Base-by-base conservation (phyloP, 1,140 invertebrate species). In the Drosophila quadrilineata region DNA sequence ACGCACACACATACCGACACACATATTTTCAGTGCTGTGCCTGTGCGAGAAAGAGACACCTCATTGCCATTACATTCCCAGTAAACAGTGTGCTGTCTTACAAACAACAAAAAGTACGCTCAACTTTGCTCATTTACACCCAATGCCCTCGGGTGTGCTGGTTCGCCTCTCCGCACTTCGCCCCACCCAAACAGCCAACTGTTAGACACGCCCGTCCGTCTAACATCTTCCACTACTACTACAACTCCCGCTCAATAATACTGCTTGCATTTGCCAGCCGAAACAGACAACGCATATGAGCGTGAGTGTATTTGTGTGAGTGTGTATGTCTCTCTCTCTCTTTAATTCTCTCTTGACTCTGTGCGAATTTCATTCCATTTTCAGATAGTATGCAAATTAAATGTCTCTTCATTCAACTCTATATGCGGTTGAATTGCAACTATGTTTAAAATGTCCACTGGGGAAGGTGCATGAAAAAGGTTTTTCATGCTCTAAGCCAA, bases 61-160 rank as follows among this genome's bases (percentile, higher is more conserved):
- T 62, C 29, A 57, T 59, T 10, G 53, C 40, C 57, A 41, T 73
- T 68, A 54, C 58, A 57, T 64, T 63, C 62, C 29, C 75, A 50
- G 28, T 59, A 46, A 29, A 53, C 66, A 50, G 53, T 35, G 45
- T 67, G n/a, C 76, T 38, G 63, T 65, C 68, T 75, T 69, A 68
- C 69, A 84, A 82, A 72, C 77, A 72, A 80, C 77, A 72, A 80
- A 53, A 48, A 29, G 50, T 48, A 40, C 49, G 50, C 65, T 60
- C 60, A 60, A 71, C 67, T 59, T 71, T 79, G 50, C 75, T 80
- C 76, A 82, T 80, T 82, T 82, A 67, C 76, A 80, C 60, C 71
- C 76, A 71, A 69, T 75, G 50, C 71, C 62, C 66, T 33, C 36
- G 71, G 33, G 71, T 28, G 49, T 56, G 29, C 29, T 66, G 52